phyloP scores from a whole-genome alignment of 2,888 invertebrate genomes.

The Limnephilus lunatus region DNA sequence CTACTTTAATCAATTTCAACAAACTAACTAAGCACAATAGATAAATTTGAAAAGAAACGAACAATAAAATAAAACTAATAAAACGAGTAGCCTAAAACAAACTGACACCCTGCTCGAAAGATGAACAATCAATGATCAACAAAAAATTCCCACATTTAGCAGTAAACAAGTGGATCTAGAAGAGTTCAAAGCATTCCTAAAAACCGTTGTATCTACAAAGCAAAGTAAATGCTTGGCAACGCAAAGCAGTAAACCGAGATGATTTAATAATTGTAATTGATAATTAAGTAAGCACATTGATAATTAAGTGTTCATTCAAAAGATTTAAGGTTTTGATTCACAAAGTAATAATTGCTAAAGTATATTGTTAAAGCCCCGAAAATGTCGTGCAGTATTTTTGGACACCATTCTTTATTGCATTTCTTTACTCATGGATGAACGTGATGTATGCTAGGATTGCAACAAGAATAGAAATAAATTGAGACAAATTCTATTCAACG shows the following conservation, averaged over 20 bases:
- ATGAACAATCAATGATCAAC: too few species aligned
- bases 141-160: background rate
- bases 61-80: background rate
- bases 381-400: background rate
- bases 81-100: background rate
- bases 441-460: background rate
- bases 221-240: background rate
- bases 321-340: too few species aligned
- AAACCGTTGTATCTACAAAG: too few species aligned
- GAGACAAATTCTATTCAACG: background rate
- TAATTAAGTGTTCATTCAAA: too few species aligned
- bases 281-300: too few species aligned
- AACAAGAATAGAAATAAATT: background rate
- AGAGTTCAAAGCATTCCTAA: too few species aligned
- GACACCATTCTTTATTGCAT: background rate
- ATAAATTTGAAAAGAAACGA: background rate
- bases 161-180: background rate
- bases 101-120: background rate
- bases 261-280: background rate
- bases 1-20: background rate
- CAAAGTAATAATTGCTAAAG: background rate
- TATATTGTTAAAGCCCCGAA: background rate
- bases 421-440: background rate
- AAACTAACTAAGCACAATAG: background rate
- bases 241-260: background rate